A percentile compares a stretch with the other conserved stretches of the same genome.
phyloP scores from a whole-genome alignment of 1,140 invertebrate species.

The Drosophila varians region DNA sequence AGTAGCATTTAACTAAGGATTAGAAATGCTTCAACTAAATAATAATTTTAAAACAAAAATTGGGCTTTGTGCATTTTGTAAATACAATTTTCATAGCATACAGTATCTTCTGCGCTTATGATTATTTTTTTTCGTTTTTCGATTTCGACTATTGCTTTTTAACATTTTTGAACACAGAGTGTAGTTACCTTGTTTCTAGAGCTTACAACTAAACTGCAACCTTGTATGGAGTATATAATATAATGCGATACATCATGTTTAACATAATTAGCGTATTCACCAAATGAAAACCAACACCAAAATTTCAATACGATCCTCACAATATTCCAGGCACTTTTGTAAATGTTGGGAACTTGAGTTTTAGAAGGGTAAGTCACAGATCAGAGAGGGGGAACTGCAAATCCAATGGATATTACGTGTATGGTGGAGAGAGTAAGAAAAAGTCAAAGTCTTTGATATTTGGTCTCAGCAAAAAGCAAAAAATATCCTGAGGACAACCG shows the following conservation, averaged over 20 bases:
- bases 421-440: slow-evolving; percentile 14
- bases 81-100: slow-evolving; percentile 73
- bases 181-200: slow-evolving; percentile 66
- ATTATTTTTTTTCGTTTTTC: slow-evolving; percentile 27
- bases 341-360: slow-evolving; percentile 8
- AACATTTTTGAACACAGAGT: slow-evolving; percentile 77
- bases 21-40: slow-evolving; percentile 48
- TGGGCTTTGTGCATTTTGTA: slow-evolving; percentile 74
- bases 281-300: slow-evolving; percentile 72
- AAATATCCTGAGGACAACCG: slow-evolving; percentile 4
- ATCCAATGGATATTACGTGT: slow-evolving; percentile 23
- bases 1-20: slow-evolving; percentile 25
- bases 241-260: slow-evolving; percentile 5
- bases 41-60: slow-evolving; percentile 46
- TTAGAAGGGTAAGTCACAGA: slow-evolving; percentile 12
- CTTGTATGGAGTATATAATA: slow-evolving; percentile 38
- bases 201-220: slow-evolving; percentile 69
- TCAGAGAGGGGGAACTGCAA: slow-evolving; percentile 6
- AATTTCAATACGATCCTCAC: slow-evolving; percentile 51
- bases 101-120: slow-evolving; percentile 44
- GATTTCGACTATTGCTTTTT: slow-evolving; percentile 78
- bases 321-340: slow-evolving; percentile 23
- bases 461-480: slow-evolving; percentile 29
- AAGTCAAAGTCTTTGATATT: background rate
- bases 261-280: slow-evolving; percentile 24